Evolutionary conservation across 2,888 invertebrate species (phyloP), one percentile per base, ranked within the genome.

Genomic region (Lasioglossum vierecki): DNA sequence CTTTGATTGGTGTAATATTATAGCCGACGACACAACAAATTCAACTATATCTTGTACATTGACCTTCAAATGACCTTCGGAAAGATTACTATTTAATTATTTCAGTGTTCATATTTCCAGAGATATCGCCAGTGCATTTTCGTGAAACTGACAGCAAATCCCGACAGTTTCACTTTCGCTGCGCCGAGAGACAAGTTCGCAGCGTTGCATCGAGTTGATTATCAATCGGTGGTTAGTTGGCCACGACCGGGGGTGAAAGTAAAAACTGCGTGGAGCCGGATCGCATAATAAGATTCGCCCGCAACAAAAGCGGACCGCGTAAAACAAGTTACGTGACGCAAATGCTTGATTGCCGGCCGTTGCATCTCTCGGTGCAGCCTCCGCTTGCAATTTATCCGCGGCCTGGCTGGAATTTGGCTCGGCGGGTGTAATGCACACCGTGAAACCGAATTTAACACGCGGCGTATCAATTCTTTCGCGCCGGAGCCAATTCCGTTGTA

Each of bases 281-380:
- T 15, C 91, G 91, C 60, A 89, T 93, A 93, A 93, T 93, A 93
- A 93, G 92, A 93, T 93, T 93, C 92, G 90, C 88, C 88, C 89
- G 84, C 92, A 91, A 93, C 93, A 92, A 93, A 93, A 93, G 93
- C 90, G 91, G 86, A 1, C 89, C 86, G 92, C 93, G 92, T 93
- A 93, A 93, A 93, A 93, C 92, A 92, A 89, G 92, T 93, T 93
- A 93, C 93, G 93, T 93, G 93, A 93, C 92, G 91, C 91, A 92
- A 92, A 93, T 93, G 90, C 92, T 89, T 91, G 91, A 93, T 92
- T 46, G 91, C 91, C 85, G 88, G 82, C 74, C 57, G 86, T 68
- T 71, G 80, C 80, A 79, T 73, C 87, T 13, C 60, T 5, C 60
- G 57, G 57, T 68, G 80, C 83, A 85, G 80, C 83, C n/a, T 66